These are phyloP conservation scores for Macaca mulatta DNA, from an alignment of 2,113 vertebrate species.

Conservation along the genomic window DNA sequence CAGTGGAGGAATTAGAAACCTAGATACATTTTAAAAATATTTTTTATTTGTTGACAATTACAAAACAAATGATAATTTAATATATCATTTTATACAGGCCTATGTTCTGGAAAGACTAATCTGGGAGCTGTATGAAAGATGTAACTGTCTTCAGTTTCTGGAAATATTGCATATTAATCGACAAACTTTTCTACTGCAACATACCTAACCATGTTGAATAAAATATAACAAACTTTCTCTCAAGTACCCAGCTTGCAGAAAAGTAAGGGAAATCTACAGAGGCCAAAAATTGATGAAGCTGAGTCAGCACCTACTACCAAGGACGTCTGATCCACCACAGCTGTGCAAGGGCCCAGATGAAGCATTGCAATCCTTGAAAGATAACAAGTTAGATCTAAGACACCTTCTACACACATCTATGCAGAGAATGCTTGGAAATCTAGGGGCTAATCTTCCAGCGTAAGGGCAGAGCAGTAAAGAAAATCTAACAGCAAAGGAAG, in stretches of 20 bases:
- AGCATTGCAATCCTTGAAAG: neutral
- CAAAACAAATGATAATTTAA: neutral
- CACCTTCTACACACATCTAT: neutral
- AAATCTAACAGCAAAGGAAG: neutral
- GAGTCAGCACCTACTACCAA: neutral
- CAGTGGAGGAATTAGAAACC: neutral
- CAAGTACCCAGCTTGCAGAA: neutral
- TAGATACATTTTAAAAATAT: neutral
- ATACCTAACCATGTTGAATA: neutral
- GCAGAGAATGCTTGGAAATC: neutral
- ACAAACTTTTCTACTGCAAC: neutral
- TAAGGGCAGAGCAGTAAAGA: neutral
- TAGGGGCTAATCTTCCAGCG: neutral
- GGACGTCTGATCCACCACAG: fast-evolving
- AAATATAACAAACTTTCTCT: neutral
- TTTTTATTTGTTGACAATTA: neutral
- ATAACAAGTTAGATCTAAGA: neutral
- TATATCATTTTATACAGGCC: neutral
- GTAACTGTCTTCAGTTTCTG: neutral
- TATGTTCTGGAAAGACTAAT: neutral
- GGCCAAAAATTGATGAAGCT: neutral
- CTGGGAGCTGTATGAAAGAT: neutral
- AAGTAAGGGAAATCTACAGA: neutral
- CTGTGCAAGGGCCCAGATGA: neutral
- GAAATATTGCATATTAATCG: neutral